phyloP scores from a whole-genome alignment of 2,797 vertebrate genomes.

The Arvicola amphibius region DNA sequence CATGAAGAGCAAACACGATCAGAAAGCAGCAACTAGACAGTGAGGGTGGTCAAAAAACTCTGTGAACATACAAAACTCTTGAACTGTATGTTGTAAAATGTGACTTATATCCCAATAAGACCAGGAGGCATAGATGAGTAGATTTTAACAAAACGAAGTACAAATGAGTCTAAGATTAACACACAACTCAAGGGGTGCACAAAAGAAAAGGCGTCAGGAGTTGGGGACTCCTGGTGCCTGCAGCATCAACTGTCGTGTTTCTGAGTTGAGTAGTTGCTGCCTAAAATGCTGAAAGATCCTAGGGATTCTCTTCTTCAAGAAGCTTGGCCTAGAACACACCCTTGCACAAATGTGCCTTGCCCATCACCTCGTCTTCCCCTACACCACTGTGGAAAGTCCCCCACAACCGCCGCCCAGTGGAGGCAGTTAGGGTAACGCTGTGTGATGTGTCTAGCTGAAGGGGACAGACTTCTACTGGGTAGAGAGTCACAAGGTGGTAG shows the following conservation, averaged over 20 bases:
- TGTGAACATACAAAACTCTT: background rate
- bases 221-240: background rate
- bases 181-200: background rate
- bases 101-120: background rate
- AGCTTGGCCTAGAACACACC: background rate
- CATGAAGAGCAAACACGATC: background rate
- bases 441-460: background rate
- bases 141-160: constrained; percentile 4
- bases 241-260: background rate
- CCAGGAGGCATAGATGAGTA: background rate
- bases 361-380: background rate
- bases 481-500: background rate
- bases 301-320: background rate
- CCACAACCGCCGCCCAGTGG: too few relatives aligned
- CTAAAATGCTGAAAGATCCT: background rate
- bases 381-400: background rate
- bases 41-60: background rate
- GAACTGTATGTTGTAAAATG: background rate
- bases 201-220: background rate
- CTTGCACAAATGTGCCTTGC: background rate
- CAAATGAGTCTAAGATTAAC: background rate
- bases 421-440: background rate
- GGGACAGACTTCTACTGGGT: background rate
- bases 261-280: background rate
- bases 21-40: background rate